Evolutionary conservation across 1,140 invertebrate genomes (phyloP).

Genomic region (Wasmannia auropunctata): DNA sequence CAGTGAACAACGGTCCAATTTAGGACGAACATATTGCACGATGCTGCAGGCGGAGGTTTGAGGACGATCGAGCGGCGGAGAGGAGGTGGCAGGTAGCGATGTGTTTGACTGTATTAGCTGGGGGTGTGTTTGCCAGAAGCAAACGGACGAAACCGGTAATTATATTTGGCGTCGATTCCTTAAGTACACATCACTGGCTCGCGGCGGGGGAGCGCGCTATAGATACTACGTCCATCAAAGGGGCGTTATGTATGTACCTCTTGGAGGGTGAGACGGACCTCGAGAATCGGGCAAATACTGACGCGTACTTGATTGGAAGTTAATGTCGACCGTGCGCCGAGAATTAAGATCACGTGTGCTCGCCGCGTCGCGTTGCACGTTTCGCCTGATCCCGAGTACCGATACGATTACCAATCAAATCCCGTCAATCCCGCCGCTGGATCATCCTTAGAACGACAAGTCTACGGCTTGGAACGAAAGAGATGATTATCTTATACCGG

Average conservation of each 20-base stretch:
- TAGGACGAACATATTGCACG: constrained; percentile 34
- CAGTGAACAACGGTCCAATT: constrained; percentile 45
- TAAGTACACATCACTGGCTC: constrained; percentile 73
- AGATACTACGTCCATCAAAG: constrained; percentile 73
- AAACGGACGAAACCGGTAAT: constrained; percentile 82
- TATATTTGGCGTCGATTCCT: constrained; percentile 83
- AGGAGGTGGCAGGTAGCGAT: neutral
- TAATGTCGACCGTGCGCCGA: constrained; percentile 45
- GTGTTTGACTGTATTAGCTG: constrained; percentile 78
- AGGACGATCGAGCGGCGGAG: neutral
- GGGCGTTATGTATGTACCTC: constrained; percentile 69
- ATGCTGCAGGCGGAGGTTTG: constrained; percentile 31
- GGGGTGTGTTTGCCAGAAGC: constrained; percentile 75
- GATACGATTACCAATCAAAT: neutral
- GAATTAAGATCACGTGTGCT: constrained; percentile 15
- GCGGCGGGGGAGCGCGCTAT: constrained; percentile 64
- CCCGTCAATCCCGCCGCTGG: neutral
- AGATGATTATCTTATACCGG: neutral
- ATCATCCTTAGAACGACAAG: neutral
- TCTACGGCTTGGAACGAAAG: neutral
- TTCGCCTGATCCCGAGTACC: neutral
- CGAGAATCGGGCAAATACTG: neutral
- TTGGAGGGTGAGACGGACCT: constrained; percentile 43
- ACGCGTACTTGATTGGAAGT: constrained; percentile 44
- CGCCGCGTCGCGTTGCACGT: neutral